These are phyloP conservation scores for Heloderma charlesbogerti DNA, from an alignment of 2,113 vertebrate genomes.

Conservation along the genomic window DNA sequence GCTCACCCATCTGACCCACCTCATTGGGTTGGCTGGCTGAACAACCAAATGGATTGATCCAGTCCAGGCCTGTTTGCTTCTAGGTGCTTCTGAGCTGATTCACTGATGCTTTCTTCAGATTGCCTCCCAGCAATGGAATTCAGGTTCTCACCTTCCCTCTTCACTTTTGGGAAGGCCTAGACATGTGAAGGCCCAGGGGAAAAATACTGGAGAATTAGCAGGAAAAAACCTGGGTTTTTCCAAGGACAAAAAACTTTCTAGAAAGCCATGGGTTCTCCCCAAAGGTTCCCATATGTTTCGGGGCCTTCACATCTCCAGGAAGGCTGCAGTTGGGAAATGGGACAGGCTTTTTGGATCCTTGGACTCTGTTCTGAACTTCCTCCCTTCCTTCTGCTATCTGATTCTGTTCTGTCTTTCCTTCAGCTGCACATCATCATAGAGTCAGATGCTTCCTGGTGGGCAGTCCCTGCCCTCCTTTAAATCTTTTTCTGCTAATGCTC, in stretches of 20 bases:
- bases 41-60: background rate
- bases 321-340: background rate
- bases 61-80: background rate
- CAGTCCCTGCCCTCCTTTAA: background rate
- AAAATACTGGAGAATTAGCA: no score
- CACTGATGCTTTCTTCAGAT: background rate
- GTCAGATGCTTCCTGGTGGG: background rate
- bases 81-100: background rate
- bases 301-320: background rate
- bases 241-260: no score
- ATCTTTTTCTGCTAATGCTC: no score
- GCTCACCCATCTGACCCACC: background rate
- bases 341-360: no score
- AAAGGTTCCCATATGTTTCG: no score
- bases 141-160: background rate
- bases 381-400: background rate
- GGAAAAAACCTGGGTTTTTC: no score
- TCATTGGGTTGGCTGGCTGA: background rate
- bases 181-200: no score
- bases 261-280: no score
- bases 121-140: background rate
- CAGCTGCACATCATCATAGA: background rate
- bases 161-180: no score
- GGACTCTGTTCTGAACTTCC: background rate
- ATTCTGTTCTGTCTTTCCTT: background rate